Conservation (phyloP, 2,797 vertebrate species). For the Sebastes hubbsi region DNA sequence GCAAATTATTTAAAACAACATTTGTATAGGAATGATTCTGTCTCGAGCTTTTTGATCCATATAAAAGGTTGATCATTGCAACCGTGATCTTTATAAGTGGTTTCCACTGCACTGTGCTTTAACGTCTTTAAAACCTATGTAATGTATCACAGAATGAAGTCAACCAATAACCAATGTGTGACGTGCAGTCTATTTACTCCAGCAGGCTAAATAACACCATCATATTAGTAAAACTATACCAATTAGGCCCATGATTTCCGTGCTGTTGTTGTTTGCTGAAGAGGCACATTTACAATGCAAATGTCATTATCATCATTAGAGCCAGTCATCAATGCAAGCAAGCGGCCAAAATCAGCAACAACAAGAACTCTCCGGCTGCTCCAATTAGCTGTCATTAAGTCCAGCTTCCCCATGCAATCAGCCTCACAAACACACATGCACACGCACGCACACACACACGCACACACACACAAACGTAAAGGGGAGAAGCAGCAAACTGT, state of each 20-base stretch:
- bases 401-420: slow-evolving; percentile 32
- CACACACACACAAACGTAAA: slow-evolving; percentile 23
- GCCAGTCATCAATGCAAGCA: slow-evolving; percentile 58
- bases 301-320: slow-evolving; percentile 46
- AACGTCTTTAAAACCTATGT: not conserved
- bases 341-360: slow-evolving; percentile 23
- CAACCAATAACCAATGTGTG: not conserved
- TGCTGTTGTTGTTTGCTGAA: slow-evolving; percentile 33
- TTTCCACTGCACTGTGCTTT: not conserved
- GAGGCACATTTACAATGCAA: slow-evolving; percentile 68
- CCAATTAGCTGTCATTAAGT: slow-evolving; percentile 70
- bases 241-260: slow-evolving; percentile 28
- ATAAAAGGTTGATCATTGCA: not conserved
- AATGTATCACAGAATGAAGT: not conserved
- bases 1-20: too few relatives aligned
- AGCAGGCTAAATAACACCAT: slow-evolving; percentile 12
- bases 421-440: not conserved
- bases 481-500: not conserved
- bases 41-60: too few relatives aligned
- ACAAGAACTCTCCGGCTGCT: slow-evolving; percentile 66
- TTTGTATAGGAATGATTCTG: too few relatives aligned
- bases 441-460: not conserved
- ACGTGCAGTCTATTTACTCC: slow-evolving; percentile 14
- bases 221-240: slow-evolving; percentile 14
- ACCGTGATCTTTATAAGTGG: not conserved